These are phyloP conservation scores for Trichopoda pennipes DNA, from an alignment of 2,888 invertebrate species.

Conservation along the genomic window DNA sequence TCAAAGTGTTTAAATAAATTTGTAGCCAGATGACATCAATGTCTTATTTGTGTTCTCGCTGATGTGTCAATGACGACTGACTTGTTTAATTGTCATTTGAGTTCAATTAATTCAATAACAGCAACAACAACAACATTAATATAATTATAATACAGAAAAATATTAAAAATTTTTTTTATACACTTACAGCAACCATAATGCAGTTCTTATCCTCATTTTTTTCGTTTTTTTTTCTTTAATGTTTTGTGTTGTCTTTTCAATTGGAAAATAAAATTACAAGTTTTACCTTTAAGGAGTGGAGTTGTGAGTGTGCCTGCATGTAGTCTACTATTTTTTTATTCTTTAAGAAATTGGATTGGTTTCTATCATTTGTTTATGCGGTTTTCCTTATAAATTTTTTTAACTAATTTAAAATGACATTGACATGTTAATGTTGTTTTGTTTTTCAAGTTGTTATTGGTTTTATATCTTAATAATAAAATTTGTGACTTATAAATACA, in stretches of 20 bases:
- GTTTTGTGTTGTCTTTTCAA: conserved; percentile 38
- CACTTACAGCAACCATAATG: background rate
- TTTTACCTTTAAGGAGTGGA: conserved; percentile 50
- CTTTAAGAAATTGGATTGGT: conserved; percentile 23
- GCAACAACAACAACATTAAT: background rate
- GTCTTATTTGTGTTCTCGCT: conserved; percentile 16
- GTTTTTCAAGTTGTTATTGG: conserved; percentile 13
- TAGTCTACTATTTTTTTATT: background rate
- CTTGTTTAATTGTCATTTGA: conserved; percentile 63
- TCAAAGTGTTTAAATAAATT: conserved; percentile 20
- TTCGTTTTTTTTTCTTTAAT: background rate
- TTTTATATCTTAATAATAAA: conserved; percentile 31
- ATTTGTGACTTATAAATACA: conserved; percentile 13
- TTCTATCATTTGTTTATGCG: conserved; percentile 63
- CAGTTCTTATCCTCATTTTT: background rate
- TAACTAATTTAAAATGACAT: conserved; percentile 68
- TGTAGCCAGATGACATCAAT: conserved; percentile 44
- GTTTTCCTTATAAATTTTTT: conserved; percentile 51
- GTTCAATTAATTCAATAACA: conserved; percentile 43
- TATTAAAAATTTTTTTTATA: background rate
- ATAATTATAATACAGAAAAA: background rate
- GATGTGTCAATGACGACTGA: conserved; percentile 50
- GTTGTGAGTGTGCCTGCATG: conserved; percentile 6
- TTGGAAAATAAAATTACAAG: conserved; percentile 47
- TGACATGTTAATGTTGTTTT: conserved; percentile 66